Conservation (phyloP, 2,797 vertebrate species). For the Anguilla megastoma region DNA sequence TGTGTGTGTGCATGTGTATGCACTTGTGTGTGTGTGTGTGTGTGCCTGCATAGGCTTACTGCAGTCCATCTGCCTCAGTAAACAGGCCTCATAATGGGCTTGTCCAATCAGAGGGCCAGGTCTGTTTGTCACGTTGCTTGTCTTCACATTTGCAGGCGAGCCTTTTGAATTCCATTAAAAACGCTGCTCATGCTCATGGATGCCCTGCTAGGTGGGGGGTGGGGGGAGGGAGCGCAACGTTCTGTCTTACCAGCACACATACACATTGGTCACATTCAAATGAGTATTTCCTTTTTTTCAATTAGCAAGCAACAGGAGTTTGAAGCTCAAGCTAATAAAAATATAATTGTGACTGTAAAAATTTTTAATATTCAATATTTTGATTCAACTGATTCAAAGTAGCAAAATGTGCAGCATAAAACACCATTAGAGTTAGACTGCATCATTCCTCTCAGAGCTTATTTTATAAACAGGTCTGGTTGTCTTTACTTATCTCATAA, state of each 20-base stretch:
- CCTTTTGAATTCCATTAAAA: constrained; percentile 21
- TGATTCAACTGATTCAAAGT: neutral
- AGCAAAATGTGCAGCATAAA: neutral
- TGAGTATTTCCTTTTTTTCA: neutral
- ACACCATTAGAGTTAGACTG: neutral
- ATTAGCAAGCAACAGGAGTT: neutral
- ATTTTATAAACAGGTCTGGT: neutral
- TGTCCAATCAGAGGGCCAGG: neutral
- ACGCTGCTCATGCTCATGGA: neutral
- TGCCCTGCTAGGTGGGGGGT: neutral
- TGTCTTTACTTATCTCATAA: constrained; percentile 2
- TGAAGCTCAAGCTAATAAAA: neutral
- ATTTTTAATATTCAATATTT: no score
- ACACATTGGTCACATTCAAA: neutral
- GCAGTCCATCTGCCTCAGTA: constrained; percentile 15
- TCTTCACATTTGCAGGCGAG: constrained; percentile 3
- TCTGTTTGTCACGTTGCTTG: constrained; percentile 15
- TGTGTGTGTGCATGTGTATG: neutral
- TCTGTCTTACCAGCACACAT: neutral
- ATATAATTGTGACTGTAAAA: neutral
- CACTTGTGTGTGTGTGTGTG: neutral
- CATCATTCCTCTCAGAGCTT: neutral
- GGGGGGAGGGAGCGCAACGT: neutral
- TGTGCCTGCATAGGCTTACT: neutral
- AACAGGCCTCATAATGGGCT: constrained; percentile 24